A percentile compares a stretch with the other conserved stretches of the same genome.
Evolutionary conservation across 2,113 vertebrate genomes (phyloP).

Genomic region (Protobothrops mucrosquamatus): DNA sequence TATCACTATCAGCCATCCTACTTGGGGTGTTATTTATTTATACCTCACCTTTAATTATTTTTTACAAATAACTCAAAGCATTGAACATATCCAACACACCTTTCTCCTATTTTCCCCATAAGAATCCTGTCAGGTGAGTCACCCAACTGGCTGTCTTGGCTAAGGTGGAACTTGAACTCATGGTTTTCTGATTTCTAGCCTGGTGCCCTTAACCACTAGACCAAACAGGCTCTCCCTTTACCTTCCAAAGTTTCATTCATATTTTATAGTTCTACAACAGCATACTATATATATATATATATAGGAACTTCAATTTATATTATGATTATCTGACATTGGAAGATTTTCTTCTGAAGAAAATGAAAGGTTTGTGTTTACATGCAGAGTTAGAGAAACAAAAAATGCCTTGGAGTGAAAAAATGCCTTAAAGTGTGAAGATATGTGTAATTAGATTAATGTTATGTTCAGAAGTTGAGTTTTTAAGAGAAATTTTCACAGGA

Average conservation of each 20-base stretch:
- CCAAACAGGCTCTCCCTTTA: no score
- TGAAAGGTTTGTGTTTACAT: no score
- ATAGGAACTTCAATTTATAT: not conserved
- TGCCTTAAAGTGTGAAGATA: not conserved
- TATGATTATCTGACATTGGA: not conserved
- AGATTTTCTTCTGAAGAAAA: not conserved
- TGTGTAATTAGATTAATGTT: not conserved
- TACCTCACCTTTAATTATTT: not conserved
- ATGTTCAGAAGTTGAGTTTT: not conserved
- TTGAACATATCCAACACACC: not conserved
- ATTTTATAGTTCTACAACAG: not conserved
- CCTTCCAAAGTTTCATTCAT: not conserved
- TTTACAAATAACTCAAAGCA: not conserved
- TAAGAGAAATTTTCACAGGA: not conserved
- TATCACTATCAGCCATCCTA: not conserved
- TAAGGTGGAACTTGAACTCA: not conserved
- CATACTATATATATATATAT: no score
- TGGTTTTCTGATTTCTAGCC: not conserved
- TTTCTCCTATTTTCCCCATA: not conserved
- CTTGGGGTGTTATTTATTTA: not conserved
- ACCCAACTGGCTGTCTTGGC: not conserved
- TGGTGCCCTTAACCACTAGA: not conserved
- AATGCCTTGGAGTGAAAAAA: no score
- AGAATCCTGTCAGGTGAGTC: not conserved
- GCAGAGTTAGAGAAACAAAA: no score